These are phyloP conservation scores for Laupala kohalensis DNA, from an alignment of 1,140 invertebrate genomes.

Conservation along the genomic window DNA sequence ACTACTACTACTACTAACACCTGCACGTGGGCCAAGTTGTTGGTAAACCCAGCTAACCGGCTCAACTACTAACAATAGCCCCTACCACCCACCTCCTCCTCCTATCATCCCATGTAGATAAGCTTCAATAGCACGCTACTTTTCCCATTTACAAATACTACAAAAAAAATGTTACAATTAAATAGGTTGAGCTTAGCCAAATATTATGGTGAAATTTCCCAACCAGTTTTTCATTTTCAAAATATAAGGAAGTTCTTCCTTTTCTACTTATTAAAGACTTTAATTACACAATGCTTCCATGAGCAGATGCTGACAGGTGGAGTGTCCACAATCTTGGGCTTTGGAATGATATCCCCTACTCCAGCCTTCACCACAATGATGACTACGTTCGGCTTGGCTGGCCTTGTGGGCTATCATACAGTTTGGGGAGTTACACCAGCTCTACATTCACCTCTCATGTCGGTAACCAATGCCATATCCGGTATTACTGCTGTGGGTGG, in stretches of 20 bases:
- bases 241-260: too few relatives aligned
- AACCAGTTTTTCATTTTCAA: too few relatives aligned
- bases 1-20: too few relatives aligned
- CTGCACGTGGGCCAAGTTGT: too few relatives aligned
- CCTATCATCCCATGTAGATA: too few relatives aligned
- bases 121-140: too few relatives aligned
- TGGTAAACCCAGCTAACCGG: too few relatives aligned
- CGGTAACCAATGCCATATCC: constrained; percentile 84
- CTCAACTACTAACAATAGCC: too few relatives aligned
- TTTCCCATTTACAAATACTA: too few relatives aligned
- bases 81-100: too few relatives aligned
- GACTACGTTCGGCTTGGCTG: constrained; percentile 68
- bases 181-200: neutral
- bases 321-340: constrained; percentile 48
- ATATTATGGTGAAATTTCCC: neutral
- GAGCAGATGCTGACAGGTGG: constrained; percentile 25
- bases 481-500: constrained; percentile 85
- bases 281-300: too few relatives aligned
- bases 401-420: constrained; percentile 79
- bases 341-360: constrained; percentile 68
- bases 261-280: too few relatives aligned
- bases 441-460: constrained; percentile 84
- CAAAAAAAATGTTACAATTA: neutral
- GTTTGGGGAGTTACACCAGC: constrained; percentile 87
- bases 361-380: constrained; percentile 75